Base-by-base conservation (phyloP, 2,888 invertebrate species). In the Coleophora deauratella region DNA sequence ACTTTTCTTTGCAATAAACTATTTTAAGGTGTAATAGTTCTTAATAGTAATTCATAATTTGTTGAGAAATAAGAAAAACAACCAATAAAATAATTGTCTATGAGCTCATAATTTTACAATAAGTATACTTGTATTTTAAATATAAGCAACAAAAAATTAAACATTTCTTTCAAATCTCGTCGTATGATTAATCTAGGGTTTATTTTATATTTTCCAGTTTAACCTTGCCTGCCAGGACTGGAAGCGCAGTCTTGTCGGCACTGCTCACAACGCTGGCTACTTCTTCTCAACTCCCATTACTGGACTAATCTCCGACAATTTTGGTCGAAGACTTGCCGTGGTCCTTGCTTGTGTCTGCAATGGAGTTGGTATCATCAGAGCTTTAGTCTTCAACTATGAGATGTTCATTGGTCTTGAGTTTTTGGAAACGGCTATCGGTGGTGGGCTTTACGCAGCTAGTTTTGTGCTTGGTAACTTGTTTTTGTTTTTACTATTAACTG, bases 171-270 rank as follows among this genome's bases (percentile, higher is more conserved):
- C n/a, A n/a, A n/a, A n/a, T 21, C 21, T 21, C 21, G 6, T 3
- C 21, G 6, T 21, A 4, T 21, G 21, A 21, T 4, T 3, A 3
- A 21, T 6, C 6, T 21, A 21, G 6, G 3, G 21, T 21, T 21
- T 21, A 4, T 21, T 21, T 21, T 21, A 6, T 21, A 4, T 21
- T 21, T 21, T 21, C 21, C 6, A 21, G 21, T 21, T 21, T 6
- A 21, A 21, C 6, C 21, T 21, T 4, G 21, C 21, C 21, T 21
- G 21, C 6, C 21, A 21, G 21, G 21, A 21, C 51, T 91, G 90
- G 90, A 89, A 88, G 62, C 63, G 90, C 39, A 81, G 90, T 1
- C 54, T 91, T 50, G 87, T 90, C 12, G 91, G 91, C 7, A 89
- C 90, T n/a, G 69, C 90, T 9, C 88, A 89, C 56, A 89, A 87